Evolutionary conservation across 1,140 invertebrate species (phyloP).

Genomic region (Anagrus nilaparvatae): DNA sequence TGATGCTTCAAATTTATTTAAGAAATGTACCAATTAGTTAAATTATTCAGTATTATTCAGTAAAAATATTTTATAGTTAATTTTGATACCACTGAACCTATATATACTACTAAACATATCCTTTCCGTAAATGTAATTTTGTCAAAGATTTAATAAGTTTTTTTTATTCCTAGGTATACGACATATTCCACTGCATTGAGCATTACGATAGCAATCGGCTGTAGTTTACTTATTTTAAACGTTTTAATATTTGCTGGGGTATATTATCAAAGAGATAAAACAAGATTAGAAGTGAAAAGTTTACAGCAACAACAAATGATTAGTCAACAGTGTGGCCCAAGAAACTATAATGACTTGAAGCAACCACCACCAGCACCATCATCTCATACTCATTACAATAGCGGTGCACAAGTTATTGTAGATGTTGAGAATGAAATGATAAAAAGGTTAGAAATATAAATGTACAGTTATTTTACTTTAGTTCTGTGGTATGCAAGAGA

Average conservation of each 20-base stretch:
- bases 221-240: constrained; percentile 74
- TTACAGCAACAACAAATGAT: constrained; percentile 56
- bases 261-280: constrained; percentile 79
- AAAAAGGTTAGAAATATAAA: constrained; percentile 39
- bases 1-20: too few relatives aligned
- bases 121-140: too few relatives aligned
- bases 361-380: constrained; percentile 30
- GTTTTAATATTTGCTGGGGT: constrained; percentile 78
- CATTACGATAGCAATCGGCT: constrained; percentile 82
- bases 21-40: too few relatives aligned
- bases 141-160: too few relatives aligned
- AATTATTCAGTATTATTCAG: too few relatives aligned
- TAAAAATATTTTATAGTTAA: too few relatives aligned
- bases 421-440: constrained; percentile 70
- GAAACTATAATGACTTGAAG: constrained; percentile 37
- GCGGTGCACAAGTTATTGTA: constrained; percentile 53
- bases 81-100: too few relatives aligned
- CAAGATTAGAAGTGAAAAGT: constrained; percentile 67
- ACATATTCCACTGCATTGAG: constrained; percentile 74
- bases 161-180: constrained; percentile 42
- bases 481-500: too few relatives aligned
- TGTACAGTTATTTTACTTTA: too few relatives aligned
- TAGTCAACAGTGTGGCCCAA: constrained; percentile 48
- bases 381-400: constrained; percentile 33
- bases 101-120: too few relatives aligned